Base-by-base conservation (phyloP, 1,140 invertebrate genomes). In the Halesus radiatus region DNA sequence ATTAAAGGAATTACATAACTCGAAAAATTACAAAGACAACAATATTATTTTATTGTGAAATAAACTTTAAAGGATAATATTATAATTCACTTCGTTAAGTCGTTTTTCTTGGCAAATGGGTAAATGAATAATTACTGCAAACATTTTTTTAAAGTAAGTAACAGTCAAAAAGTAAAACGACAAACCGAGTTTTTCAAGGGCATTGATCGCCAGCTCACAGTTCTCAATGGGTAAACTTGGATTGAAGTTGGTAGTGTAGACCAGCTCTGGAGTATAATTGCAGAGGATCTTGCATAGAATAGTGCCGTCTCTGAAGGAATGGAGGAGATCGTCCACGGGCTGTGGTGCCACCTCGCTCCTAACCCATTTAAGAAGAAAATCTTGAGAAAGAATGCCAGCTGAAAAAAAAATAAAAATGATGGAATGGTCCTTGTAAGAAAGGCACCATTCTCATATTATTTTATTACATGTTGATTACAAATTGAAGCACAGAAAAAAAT, bases 251-350 rank as follows among this genome's bases (percentile, higher is more conserved):
- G n/a, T 45, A 13, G 7, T 50, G 32, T 18, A 3, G 15, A 75
- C 10, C 32, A 75, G 18, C 8, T 54, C 29, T 3, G 56, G 56
- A 15, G 50, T 6, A 60, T 29, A 56, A 15, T 75, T 75, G 16
- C 54, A 18, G 18, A 60, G 8, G 26, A 75, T 54, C 16, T 32
- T 56, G 56, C 72, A 75, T 22, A 75, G 32, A n/a, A 54, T 75
- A 10, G 52, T 56, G 1, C 56, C 56, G 8, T 54, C 52, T 29
- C 56, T 20, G 53, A 75, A 75, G 10, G 52, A 54, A 45, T 10
- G 20, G n/a, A 22, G 37, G 5, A 70, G n/a, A 50, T 70, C 32
- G 0, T 70, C 66, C 0, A 70, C 66, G 1, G 29, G 15, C n/a
- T 70, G 29, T 4, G 66, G 66, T 8, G n/a, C 16, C n/a, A 70